Percentiles rank a stretch among this genome's conserved stretches.
Conservation (phyloP, 2,113 vertebrate genomes). For the Crotalus horridus region DNA sequence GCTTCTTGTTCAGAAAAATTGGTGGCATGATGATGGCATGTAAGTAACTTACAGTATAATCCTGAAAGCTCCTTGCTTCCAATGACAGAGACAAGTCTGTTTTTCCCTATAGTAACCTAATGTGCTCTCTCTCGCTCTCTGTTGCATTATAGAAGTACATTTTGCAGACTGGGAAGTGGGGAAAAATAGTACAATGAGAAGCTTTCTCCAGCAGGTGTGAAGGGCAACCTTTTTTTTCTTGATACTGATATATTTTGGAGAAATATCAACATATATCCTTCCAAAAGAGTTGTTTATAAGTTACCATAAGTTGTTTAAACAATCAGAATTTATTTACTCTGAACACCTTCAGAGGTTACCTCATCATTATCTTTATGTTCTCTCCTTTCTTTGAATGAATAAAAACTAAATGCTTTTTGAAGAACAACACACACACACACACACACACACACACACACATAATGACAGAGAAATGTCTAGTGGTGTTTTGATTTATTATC, state of each 20-base stretch:
- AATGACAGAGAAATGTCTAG: neutral
- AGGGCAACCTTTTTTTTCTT: neutral
- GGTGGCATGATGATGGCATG: conserved; percentile 21
- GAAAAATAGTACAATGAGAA: neutral
- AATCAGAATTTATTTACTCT: neutral
- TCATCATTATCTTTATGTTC: neutral
- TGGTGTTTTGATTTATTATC: neutral
- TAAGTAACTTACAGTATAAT: conserved; percentile 20
- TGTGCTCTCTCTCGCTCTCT: neutral
- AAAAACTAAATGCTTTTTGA: neutral
- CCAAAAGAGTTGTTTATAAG: neutral
- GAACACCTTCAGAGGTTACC: neutral
- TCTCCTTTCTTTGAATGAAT: neutral
- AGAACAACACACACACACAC: too few species aligned
- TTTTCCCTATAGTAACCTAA: neutral
- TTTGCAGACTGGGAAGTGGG: neutral
- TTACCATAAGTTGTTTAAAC: neutral
- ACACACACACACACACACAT: neutral
- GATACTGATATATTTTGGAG: neutral
- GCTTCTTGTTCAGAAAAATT: conserved; percentile 26
- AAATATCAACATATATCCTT: neutral
- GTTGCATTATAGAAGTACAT: neutral
- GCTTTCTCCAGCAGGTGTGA: neutral
- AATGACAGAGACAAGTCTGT: neutral
- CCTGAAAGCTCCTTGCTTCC: neutral